A percentile compares a stretch with the other conserved stretches of the same genome.
Conservation (phyloP, 2,113 vertebrate genomes). For the Poecilia latipinna region DNA sequence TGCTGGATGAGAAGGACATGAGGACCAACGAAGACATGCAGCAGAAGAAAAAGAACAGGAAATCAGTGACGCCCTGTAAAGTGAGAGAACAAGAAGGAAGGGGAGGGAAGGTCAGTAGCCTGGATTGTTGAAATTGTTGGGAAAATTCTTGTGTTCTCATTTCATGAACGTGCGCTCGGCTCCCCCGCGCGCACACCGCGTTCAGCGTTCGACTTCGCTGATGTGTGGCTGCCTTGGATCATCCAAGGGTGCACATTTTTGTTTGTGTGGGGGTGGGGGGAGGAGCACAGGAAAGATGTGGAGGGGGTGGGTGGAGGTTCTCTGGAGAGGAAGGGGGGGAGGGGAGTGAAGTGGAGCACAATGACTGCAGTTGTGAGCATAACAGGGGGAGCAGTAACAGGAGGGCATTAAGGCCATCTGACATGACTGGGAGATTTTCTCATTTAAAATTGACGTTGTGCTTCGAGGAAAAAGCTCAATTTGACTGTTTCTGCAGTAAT, state of each 20-base stretch:
- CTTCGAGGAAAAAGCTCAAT: not conserved
- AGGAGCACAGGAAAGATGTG: slow-evolving; percentile 73
- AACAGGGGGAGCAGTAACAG: slow-evolving; percentile 66
- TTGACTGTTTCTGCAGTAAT: not conserved
- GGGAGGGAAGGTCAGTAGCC: slow-evolving; percentile 81
- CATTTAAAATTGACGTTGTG: slow-evolving; percentile 41
- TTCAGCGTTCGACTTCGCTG: slow-evolving; percentile 44
- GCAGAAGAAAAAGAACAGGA: slow-evolving; percentile 87
- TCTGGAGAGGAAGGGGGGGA: slow-evolving; percentile 77
- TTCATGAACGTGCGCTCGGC: slow-evolving; percentile 2
- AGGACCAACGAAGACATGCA: slow-evolving; percentile 82
- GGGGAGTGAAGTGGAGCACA: slow-evolving; percentile 71
- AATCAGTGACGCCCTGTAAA: slow-evolving; percentile 85
- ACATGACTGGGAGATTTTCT: slow-evolving; percentile 40
- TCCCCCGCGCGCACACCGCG: slow-evolving; percentile 15
- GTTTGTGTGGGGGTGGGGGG: slow-evolving; percentile 75
- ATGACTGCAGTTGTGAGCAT: slow-evolving; percentile 79
- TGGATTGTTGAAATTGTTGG: slow-evolving; percentile 45
- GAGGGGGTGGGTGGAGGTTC: slow-evolving; percentile 76
- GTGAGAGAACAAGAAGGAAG: slow-evolving; percentile 84
- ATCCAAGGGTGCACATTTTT: slow-evolving; percentile 69
- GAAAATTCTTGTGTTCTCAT: slow-evolving; percentile 16
- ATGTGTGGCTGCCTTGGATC: slow-evolving; percentile 38
- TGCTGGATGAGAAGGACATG: slow-evolving; percentile 85
- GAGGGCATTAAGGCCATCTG: slow-evolving; percentile 63